Conservation (phyloP, 2,113 vertebrate species). For the Forbesichthys papilliferus region DNA sequence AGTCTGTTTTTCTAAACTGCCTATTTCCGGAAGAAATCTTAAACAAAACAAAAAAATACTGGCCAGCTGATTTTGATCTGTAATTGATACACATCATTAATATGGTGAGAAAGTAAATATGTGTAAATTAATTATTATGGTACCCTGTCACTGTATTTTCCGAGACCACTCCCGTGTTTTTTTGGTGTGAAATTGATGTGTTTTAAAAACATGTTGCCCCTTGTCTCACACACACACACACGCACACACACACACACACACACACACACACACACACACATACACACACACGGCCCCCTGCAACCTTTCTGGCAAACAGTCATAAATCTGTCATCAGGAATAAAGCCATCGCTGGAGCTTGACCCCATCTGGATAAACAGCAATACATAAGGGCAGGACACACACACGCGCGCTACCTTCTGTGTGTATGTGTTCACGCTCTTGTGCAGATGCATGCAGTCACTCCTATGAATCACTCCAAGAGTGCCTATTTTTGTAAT, state of each 20-base stretch:
- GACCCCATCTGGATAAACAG: slow-evolving; percentile 78
- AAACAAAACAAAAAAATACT: slow-evolving; percentile 38
- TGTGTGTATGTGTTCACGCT: slow-evolving; percentile 13
- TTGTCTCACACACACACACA: slow-evolving; percentile 41
- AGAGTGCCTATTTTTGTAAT: background rate
- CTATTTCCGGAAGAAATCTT: slow-evolving; percentile 17
- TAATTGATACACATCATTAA: slow-evolving; percentile 13
- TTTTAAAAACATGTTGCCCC: slow-evolving; percentile 72
- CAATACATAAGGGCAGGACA: slow-evolving; percentile 68
- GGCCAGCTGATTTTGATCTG: slow-evolving; percentile 57
- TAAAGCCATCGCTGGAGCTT: slow-evolving; percentile 71
- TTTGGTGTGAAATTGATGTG: slow-evolving; percentile 64
- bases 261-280: slow-evolving; percentile 36
- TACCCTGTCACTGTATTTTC: slow-evolving; percentile 53
- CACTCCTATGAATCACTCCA: background rate
- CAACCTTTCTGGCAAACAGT: slow-evolving; percentile 76
- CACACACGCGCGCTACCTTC: slow-evolving; percentile 76
- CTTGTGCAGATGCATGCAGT: background rate
- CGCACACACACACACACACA: slow-evolving; percentile 43
- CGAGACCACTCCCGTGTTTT: slow-evolving; percentile 65
- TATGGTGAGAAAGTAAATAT: slow-evolving; percentile 64
- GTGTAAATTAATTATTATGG: slow-evolving; percentile 39
- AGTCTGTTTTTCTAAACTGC: background rate
- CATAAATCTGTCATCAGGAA: slow-evolving; percentile 80
- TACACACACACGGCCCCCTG: slow-evolving; percentile 62